These are phyloP conservation scores for Megaptera novaeangliae DNA, from an alignment of 2,113 vertebrate species.

Conservation along the genomic window DNA sequence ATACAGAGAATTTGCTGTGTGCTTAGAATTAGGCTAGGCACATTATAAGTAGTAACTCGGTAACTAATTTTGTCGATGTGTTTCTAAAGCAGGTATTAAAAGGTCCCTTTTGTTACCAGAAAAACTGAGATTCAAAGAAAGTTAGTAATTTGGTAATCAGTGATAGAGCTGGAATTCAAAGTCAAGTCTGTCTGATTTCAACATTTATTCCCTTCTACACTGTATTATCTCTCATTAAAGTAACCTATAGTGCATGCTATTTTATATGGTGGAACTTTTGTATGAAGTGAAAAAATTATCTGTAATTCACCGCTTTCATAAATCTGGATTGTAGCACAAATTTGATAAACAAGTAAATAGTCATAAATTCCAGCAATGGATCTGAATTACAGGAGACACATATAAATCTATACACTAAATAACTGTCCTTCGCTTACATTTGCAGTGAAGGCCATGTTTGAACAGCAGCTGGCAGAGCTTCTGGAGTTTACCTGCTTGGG, in stretches of 20 bases:
- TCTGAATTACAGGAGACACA: not conserved
- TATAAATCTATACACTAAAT: not conserved
- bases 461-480: not conserved
- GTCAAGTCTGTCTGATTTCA: not conserved
- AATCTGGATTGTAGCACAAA: not conserved
- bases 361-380: not conserved
- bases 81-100: not conserved
- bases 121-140: not conserved
- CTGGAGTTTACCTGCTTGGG: not conserved
- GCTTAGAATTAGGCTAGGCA: not conserved
- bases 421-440: not conserved
- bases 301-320: not conserved
- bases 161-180: not conserved
- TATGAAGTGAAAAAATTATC: not conserved
- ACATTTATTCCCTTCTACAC: not conserved
- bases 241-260: not conserved
- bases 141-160: not conserved
- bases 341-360: not conserved
- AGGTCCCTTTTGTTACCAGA: not conserved
- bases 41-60: not conserved
- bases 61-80: not conserved
- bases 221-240: not conserved
- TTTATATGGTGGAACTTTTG: not conserved
- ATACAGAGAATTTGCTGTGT: not conserved
- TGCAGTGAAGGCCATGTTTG: not conserved